These are phyloP conservation scores for Nylanderia fulva DNA, from an alignment of 1,140 invertebrate species.

Conservation along the genomic window DNA sequence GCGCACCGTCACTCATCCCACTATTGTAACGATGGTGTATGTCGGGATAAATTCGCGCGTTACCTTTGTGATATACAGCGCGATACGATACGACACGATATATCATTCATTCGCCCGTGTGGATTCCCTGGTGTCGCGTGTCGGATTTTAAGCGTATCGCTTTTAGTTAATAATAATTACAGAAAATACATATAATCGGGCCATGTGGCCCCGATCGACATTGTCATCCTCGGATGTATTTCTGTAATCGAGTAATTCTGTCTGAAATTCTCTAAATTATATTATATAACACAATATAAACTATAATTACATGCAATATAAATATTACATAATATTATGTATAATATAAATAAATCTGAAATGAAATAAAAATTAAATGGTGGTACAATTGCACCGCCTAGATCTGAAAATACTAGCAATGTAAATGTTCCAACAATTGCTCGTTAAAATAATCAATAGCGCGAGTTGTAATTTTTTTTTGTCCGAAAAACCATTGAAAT, in stretches of 20 bases:
- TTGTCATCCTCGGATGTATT: neutral
- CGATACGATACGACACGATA: constrained; percentile 5
- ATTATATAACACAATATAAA: too few species aligned
- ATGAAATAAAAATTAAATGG: too few species aligned
- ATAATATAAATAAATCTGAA: too few species aligned
- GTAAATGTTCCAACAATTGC: neutral
- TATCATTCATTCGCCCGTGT: constrained; percentile 18
- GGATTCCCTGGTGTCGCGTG: neutral
- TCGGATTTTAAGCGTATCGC: neutral
- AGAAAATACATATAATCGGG: neutral
- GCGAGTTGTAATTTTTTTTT: neutral
- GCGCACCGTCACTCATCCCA: constrained; percentile 15
- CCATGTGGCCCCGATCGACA: too few species aligned
- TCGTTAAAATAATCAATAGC: neutral
- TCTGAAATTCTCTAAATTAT: too few species aligned
- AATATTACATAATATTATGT: too few species aligned
- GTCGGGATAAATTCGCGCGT: constrained; percentile 40
- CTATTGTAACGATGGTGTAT: neutral
- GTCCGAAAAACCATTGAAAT: neutral
- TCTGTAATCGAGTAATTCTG: neutral
- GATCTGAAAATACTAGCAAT: too few species aligned
- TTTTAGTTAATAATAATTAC: constrained; percentile 32
- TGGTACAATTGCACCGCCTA: too few species aligned
- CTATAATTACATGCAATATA: too few species aligned
- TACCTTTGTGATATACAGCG: constrained; percentile 30